Conservation (phyloP, 2,888 invertebrate species). For the Stenichneumon culpator region DNA sequence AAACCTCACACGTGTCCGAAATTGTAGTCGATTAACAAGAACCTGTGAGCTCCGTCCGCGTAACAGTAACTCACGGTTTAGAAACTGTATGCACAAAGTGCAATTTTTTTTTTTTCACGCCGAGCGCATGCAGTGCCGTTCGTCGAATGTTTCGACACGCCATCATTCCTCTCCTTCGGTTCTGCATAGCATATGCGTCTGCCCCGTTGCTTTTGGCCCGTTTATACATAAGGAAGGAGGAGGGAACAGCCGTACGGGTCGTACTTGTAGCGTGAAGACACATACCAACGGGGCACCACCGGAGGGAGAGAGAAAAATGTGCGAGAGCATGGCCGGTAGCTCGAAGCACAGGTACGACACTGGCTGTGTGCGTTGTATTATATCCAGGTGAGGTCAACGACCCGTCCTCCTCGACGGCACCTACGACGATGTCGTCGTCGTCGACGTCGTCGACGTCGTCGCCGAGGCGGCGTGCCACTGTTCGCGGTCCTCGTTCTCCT, state of each 20-base stretch:
- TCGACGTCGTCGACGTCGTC: conserved; percentile 50
- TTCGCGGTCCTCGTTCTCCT: conserved; percentile 53
- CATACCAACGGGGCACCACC: conserved; percentile 38
- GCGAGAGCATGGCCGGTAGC: conserved; percentile 50
- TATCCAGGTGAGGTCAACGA: conserved; percentile 73
- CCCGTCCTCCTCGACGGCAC: conserved; percentile 64
- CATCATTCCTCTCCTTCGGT: conserved; percentile 54
- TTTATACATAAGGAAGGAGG: conserved; percentile 50
- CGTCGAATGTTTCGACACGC: conserved; percentile 69
- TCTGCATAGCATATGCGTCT: conserved; percentile 42
- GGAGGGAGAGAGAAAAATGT: conserved; percentile 41
- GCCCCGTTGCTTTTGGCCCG: conserved; percentile 66
- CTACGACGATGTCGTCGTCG: conserved; percentile 53
- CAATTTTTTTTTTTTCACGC: conserved; percentile 43
- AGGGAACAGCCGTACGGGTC: conserved; percentile 22
- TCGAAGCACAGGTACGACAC: conserved; percentile 54
- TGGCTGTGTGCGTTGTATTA: conserved; percentile 60
- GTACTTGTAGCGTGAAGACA: conserved; percentile 30
- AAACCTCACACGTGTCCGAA: neutral
- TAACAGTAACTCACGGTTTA: conserved; percentile 1
- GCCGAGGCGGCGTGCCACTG: conserved; percentile 59
- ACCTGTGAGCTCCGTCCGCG: neutral
- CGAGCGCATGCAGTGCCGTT: conserved; percentile 47
- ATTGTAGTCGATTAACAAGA: neutral
- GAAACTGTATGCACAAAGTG: conserved; percentile 36